Evolutionary conservation across 2,113 vertebrate species (phyloP), one percentile per base, ranked within the genome.

Genomic region (Antennarius striatus): DNA sequence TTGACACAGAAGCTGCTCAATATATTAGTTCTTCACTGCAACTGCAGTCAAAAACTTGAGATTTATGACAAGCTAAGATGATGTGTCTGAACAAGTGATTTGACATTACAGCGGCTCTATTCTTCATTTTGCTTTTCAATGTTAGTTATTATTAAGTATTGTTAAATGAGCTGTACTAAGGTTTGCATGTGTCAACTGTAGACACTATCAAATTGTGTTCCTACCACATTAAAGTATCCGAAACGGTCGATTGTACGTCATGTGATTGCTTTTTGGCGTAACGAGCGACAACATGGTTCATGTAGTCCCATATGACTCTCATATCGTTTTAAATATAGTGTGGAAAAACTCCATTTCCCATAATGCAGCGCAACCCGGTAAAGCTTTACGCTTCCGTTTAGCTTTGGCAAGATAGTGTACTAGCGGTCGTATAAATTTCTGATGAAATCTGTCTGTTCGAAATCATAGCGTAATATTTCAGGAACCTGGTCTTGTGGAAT

Each of bases 341-440:
- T 5, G 0, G 3, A 4, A 15, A 71, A 86, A 92, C 89, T 72
- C 75, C 90, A 77, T 66, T 56, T 14, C 78, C 92, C 87, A 77
- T 3, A 32, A 85, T 81, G 67, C 87, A 71, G 5, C 29, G 30
- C 54, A 1, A 10, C 0, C 39, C 3, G 5, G 16, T 13, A 10
- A 5, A 12, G 17, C 3, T n/a, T 28, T 42, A 17, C 53, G 65
- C 71, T 83, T 92, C 84, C 82, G 56, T 71, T 81, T 84, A 87
- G 80, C 84, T 61, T 14, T 7, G 15, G 3, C 6, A 67, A 73
- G 72, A 84, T 84, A 91, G 88, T 81, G 86, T 86, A 75, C 82
- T 62, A 83, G 63, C 86, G 63, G 69, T 78, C 66, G 63, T 56
- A 54, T 48, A 69, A 63, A 62, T 67, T 63, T 78, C 82, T 56